Percentiles rank a stretch among this genome's conserved stretches.
These are phyloP conservation scores for Takifugu bimaculatus DNA, from an alignment of 2,113 vertebrate species.

Conservation along the genomic window DNA sequence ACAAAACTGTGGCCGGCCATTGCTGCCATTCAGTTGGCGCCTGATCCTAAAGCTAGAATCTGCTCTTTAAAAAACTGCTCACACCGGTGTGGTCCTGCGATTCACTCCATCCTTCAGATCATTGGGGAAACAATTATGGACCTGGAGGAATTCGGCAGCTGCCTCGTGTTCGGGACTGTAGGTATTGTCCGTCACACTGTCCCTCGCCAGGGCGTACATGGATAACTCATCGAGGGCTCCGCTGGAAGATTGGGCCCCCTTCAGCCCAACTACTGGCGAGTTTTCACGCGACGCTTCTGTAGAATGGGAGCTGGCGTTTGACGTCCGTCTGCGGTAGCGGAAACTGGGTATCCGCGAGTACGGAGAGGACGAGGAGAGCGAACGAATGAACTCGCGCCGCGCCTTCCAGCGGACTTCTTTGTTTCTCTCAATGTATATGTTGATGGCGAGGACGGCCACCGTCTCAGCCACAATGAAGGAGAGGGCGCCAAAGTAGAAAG, in stretches of 20 bases:
- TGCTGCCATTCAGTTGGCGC: too few relatives aligned
- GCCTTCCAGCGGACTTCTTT: conserved; percentile 90
- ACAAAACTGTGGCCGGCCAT: background rate
- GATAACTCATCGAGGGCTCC: conserved; percentile 90
- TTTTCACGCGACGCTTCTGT: conserved; percentile 88
- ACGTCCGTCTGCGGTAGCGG: conserved; percentile 86
- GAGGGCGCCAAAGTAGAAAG: conserved; percentile 96
- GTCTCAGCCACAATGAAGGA: conserved; percentile 97
- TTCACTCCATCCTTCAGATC: conserved; percentile 92
- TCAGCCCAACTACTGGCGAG: conserved; percentile 82
- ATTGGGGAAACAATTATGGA: conserved; percentile 95
- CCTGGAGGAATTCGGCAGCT: conserved; percentile 85
- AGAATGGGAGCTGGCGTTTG: conserved; percentile 89
- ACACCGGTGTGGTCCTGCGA: conserved; percentile 94
- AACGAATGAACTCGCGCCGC: conserved; percentile 86
- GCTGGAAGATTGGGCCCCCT: conserved; percentile 76
- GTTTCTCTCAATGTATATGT: conserved; percentile 98
- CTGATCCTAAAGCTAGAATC: background rate
- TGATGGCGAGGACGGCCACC: conserved; percentile 93
- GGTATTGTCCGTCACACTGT: conserved; percentile 82
- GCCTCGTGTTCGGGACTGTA: conserved; percentile 89
- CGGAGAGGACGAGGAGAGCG: conserved; percentile 87
- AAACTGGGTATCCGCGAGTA: conserved; percentile 96
- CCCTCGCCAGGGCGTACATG: conserved; percentile 93
- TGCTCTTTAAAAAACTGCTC: conserved; percentile 56